Evolutionary conservation across 1,140 invertebrate species (phyloP).

Genomic region (Drosophila burlai): DNA sequence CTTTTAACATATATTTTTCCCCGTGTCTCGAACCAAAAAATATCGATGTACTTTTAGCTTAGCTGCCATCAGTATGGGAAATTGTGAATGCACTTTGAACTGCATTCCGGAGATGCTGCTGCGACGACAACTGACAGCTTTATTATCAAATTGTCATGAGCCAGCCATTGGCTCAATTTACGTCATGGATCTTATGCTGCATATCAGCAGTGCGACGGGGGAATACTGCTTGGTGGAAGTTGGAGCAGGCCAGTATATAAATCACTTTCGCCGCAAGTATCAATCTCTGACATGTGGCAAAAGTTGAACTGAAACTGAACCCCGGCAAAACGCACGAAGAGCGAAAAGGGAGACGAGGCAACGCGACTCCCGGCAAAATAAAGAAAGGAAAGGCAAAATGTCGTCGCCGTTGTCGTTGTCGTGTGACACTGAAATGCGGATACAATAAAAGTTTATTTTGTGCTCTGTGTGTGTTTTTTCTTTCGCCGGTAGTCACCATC

Average conservation of each 20-base stretch:
- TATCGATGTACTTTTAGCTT: constrained; percentile 58
- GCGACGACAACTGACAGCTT: constrained; percentile 58
- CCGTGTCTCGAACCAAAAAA: not conserved
- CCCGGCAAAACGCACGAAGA: constrained; percentile 6
- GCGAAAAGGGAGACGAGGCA: constrained; percentile 8
- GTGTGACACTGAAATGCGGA: constrained; percentile 80
- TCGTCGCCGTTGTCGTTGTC: constrained; percentile 52
- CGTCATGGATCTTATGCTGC: constrained; percentile 59
- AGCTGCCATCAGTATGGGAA: constrained; percentile 53
- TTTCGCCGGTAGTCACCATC: not conserved
- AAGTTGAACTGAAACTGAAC: constrained; percentile 63
- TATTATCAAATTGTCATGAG: constrained; percentile 80
- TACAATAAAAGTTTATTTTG: constrained; percentile 79
- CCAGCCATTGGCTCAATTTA: constrained; percentile 77
- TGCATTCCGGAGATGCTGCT: constrained; percentile 27
- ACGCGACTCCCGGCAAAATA: constrained; percentile 17
- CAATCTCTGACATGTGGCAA: constrained; percentile 76
- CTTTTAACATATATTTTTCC: not conserved
- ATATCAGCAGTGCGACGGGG: constrained; percentile 31
- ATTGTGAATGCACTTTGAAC: constrained; percentile 61
- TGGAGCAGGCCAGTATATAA: constrained; percentile 65
- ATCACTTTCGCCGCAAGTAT: constrained; percentile 82
- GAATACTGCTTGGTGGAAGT: constrained; percentile 1
- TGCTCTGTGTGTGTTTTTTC: constrained; percentile 8
- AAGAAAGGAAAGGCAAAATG: constrained; percentile 57